Conservation (phyloP, 2,113 vertebrate species). For the Collichthys lucidus region DNA sequence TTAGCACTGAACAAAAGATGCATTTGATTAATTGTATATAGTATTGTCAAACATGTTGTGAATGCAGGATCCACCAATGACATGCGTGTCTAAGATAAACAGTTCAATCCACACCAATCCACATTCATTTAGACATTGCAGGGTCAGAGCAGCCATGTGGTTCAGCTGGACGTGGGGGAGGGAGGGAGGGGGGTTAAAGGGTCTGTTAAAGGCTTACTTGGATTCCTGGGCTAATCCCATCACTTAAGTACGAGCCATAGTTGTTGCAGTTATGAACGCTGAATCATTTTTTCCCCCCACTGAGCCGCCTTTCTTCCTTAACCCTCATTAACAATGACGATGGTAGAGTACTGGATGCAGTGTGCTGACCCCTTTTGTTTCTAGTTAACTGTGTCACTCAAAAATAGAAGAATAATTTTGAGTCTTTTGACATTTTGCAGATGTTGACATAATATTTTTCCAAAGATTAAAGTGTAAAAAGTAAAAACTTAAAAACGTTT, state of each 20-base stretch:
- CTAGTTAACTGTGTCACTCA: neutral
- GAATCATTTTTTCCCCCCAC: constrained; percentile 54
- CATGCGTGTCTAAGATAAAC: neutral
- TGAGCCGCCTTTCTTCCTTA: constrained; percentile 27
- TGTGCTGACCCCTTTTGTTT: neutral
- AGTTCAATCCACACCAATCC: too few relatives aligned
- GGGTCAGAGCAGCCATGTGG: neutral
- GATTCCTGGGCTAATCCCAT: constrained; percentile 81
- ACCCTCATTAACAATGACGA: neutral
- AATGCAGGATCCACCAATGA: neutral
- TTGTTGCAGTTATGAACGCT: constrained; percentile 61
- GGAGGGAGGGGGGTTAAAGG: constrained; percentile 6
- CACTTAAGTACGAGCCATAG: constrained; percentile 59
- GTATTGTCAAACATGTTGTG: neutral
- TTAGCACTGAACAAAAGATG: neutral
- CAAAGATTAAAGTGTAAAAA: neutral
- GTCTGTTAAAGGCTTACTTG: constrained; percentile 71
- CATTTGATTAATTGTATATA: neutral
- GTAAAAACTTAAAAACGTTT: neutral
- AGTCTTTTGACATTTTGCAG: neutral
- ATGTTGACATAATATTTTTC: neutral
- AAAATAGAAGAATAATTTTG: neutral
- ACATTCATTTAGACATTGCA: neutral
- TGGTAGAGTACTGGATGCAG: neutral
- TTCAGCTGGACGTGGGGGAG: constrained; percentile 21